Percentiles rank a stretch among this genome's conserved stretches.
phyloP scores from a whole-genome alignment of 2,113 vertebrate genomes.

The Alligator mississippiensis region DNA sequence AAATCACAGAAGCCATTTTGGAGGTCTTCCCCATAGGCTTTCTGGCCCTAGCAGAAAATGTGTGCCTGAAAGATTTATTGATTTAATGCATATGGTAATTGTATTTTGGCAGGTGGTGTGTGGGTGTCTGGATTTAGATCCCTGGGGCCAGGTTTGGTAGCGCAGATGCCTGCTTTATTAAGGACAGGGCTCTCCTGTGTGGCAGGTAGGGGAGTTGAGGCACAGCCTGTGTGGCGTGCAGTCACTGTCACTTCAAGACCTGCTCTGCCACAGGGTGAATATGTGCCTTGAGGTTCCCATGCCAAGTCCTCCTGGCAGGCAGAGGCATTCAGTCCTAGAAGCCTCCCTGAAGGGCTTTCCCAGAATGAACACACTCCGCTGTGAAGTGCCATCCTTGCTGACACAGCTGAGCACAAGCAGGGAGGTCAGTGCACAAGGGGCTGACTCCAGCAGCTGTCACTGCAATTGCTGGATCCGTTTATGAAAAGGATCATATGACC shows the following conservation, averaged over 20 bases:
- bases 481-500: no score
- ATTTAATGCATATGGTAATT: slow-evolving; percentile 65
- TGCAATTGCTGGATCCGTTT: no score
- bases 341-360: not conserved
- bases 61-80: slow-evolving; percentile 53
- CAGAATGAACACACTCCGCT: not conserved
- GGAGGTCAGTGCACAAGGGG: not conserved
- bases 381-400: not conserved
- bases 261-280: not conserved
- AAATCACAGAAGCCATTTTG: accelerated
- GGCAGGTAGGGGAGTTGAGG: not conserved
- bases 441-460: not conserved
- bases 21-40: not conserved
- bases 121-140: slow-evolving; percentile 64
- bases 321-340: not conserved
- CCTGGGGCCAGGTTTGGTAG: slow-evolving; percentile 28
- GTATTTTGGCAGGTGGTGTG: slow-evolving; percentile 62
- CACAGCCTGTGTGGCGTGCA: not conserved
- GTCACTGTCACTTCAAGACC: not conserved
- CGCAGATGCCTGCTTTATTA: not conserved
- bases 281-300: not conserved
- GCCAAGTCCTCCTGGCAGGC: not conserved
- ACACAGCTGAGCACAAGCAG: not conserved
- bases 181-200: not conserved
- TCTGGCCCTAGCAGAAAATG: not conserved